Conservation (phyloP, 2,888 invertebrate species). For the Sarcophaga variegata region DNA sequence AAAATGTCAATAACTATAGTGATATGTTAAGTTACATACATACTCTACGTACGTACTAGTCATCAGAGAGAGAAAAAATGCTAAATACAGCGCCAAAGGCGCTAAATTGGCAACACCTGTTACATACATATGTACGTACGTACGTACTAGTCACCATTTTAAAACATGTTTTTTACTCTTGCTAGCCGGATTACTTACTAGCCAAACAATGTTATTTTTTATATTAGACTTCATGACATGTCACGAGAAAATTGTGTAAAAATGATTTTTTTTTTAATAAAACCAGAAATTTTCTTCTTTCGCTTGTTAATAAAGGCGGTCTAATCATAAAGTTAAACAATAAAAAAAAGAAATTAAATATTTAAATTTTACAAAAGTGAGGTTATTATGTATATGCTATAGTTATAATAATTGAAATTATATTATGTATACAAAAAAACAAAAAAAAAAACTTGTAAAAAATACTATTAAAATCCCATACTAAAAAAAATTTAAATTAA, state of each 20-base stretch:
- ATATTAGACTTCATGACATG: background rate
- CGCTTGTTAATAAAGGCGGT: constrained; percentile 5
- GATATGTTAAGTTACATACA: too few relatives aligned
- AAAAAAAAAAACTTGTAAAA: constrained; percentile 60
- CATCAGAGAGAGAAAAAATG: too few relatives aligned
- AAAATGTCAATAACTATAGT: too few relatives aligned
- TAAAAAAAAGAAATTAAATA: constrained; percentile 37
- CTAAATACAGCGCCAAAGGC: too few relatives aligned
- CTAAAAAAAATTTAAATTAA: constrained; percentile 37
- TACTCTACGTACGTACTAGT: background rate
- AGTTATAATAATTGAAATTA: background rate
- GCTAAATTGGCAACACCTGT: too few relatives aligned
- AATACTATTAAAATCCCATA: constrained; percentile 29
- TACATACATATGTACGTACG: too few relatives aligned
- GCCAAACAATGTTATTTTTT: too few relatives aligned
- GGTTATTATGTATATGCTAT: constrained; percentile 39
- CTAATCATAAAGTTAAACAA: constrained; percentile 31
- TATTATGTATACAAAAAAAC: constrained; percentile 55
- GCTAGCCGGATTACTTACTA: too few relatives aligned
- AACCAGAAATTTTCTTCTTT: too few relatives aligned
- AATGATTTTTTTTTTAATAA: too few relatives aligned
- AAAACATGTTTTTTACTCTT: background rate
- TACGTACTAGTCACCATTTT: background rate
- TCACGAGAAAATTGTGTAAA: background rate
- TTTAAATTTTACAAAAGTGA: constrained; percentile 55